These are phyloP conservation scores for Hemibagrus wyckioides DNA, from an alignment of 2,113 vertebrate genomes.

Conservation along the genomic window DNA sequence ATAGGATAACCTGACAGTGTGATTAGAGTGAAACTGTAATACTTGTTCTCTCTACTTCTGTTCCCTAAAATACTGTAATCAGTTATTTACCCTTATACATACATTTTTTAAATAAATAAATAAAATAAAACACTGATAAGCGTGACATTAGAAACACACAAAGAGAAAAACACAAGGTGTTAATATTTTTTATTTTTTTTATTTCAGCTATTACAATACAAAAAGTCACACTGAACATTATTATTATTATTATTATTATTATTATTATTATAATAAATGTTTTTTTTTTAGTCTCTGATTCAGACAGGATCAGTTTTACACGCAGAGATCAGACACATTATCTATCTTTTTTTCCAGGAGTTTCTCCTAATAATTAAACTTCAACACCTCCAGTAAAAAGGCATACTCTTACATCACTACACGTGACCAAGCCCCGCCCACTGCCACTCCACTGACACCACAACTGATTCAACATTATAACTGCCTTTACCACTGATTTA, in stretches of 20 bases:
- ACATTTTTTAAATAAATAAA: not conserved
- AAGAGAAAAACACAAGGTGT: slow-evolving; percentile 14
- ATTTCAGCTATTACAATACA: slow-evolving; percentile 69
- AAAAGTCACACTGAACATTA: slow-evolving; percentile 61
- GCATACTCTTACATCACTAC: not conserved
- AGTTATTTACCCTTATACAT: not conserved
- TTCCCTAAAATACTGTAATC: no score
- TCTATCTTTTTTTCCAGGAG: not conserved
- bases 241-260: slow-evolving; percentile 16
- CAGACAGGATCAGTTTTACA: not conserved
- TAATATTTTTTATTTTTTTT: slow-evolving; percentile 59
- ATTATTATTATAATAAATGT: not conserved
- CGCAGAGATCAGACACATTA: not conserved
- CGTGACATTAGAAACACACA: not conserved
- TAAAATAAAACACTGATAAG: not conserved
- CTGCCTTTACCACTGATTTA: not conserved
- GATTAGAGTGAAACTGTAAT: not conserved
- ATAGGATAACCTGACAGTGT: not conserved
- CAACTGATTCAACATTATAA: not conserved
- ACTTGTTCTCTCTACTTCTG: not conserved
- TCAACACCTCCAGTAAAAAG: not conserved
- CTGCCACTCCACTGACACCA: not conserved
- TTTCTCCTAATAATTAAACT: not conserved
- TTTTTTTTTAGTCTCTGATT: not conserved
- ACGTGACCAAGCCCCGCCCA: not conserved